Conservation (phyloP, 2,888 invertebrate species). For the Sylvicola fuscatus region DNA sequence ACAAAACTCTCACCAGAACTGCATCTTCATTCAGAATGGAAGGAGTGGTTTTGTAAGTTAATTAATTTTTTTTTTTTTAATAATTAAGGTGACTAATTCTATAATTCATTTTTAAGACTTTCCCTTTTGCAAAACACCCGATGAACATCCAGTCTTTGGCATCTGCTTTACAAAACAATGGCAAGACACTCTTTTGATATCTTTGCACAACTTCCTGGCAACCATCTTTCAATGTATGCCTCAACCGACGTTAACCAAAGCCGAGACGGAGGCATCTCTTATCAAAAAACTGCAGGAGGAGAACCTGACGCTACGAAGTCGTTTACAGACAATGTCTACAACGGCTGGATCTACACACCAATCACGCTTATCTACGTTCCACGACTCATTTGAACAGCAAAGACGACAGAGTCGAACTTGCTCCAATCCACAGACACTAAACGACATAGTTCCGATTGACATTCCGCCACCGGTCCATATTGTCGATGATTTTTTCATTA, state of each 20-base stretch:
- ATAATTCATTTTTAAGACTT: slow-evolving; percentile 41
- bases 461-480: slow-evolving; percentile 56
- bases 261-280: slow-evolving; percentile 65
- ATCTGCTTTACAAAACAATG: slow-evolving; percentile 82
- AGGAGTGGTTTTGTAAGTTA: slow-evolving; percentile 89
- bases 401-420: slow-evolving; percentile 3
- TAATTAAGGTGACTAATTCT: background rate
- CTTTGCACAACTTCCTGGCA: slow-evolving; percentile 81
- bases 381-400: slow-evolving; percentile 19
- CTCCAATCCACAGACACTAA: slow-evolving; percentile 23
- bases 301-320: slow-evolving; percentile 45
- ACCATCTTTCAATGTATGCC: slow-evolving; percentile 77
- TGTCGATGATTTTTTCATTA: slow-evolving; percentile 80
- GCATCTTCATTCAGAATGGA: slow-evolving; percentile 82
- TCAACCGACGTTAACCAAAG: slow-evolving; percentile 63
- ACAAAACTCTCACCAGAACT: slow-evolving; percentile 68
- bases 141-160: slow-evolving; percentile 72
- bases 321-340: slow-evolving; percentile 26
- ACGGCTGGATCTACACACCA: slow-evolving; percentile 5
- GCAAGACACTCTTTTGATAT: slow-evolving; percentile 83
- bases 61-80: background rate
- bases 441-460: slow-evolving; percentile 40
- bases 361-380: slow-evolving; percentile 6
- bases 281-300: slow-evolving; percentile 70
- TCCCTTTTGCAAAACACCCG: slow-evolving; percentile 78